Percentiles rank a stretch among this genome's conserved stretches.
Evolutionary conservation across 2,797 vertebrate genomes (phyloP).

Genomic region (Pelobates cultripes): DNA sequence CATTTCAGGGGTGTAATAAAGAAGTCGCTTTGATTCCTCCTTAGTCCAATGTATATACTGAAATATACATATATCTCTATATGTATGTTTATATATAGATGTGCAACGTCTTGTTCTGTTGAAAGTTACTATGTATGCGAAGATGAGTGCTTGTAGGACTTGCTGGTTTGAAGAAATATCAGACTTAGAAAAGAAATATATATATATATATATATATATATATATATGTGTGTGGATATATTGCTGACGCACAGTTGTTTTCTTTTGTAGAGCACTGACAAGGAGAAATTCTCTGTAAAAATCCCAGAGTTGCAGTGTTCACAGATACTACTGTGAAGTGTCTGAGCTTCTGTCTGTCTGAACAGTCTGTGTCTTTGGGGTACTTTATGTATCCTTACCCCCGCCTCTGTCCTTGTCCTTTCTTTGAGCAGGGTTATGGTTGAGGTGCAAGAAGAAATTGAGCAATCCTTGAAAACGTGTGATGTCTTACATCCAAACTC

Average conservation of each 20-base stretch:
- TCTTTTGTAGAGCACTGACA: background rate
- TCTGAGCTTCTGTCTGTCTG: constrained; percentile 20
- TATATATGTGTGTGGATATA: background rate
- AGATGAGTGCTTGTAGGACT: constrained; percentile 31
- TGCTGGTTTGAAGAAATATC: background rate
- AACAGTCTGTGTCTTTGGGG: constrained; percentile 41
- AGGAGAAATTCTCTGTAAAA: constrained; percentile 22
- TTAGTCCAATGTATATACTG: constrained; percentile 1
- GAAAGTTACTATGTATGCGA: constrained; percentile 42
- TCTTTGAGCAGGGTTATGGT: constrained; percentile 37
- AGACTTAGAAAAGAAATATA: constrained; percentile 11
- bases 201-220: too few species aligned
- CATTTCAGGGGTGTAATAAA: background rate
- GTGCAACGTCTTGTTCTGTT: constrained; percentile 9
- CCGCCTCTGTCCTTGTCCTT: constrained; percentile 55
- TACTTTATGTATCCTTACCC: constrained; percentile 54
- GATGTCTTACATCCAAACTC: constrained; percentile 48
- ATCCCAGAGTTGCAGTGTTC: background rate
- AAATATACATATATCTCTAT: background rate
- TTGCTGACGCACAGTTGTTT: constrained; percentile 19
- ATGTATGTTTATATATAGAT: background rate
- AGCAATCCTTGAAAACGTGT: constrained; percentile 46
- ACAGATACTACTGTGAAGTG: constrained; percentile 10
- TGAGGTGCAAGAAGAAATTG: constrained; percentile 27
- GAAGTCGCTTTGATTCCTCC: background rate